Base-by-base conservation (phyloP, 2,797 vertebrate genomes). In the Esox masquinongy region DNA sequence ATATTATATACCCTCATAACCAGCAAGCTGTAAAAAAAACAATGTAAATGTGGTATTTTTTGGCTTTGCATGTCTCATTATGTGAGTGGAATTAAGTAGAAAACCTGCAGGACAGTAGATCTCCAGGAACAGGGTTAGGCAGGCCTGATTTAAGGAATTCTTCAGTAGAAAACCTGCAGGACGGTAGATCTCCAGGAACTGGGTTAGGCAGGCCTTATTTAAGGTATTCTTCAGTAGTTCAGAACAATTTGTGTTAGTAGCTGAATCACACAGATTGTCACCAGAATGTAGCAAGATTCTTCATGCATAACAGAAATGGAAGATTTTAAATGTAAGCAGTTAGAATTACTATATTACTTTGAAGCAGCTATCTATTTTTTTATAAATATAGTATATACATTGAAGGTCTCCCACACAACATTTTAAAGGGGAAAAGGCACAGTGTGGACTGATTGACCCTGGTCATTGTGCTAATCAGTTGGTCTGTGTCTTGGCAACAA, bases 401-500 rank as follows among this genome's bases (percentile, higher is more conserved):
- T 47, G 34, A 34, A 34, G 34, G 36, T 39, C 36, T 39, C 36
- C 9, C 9, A 47, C 43, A 47, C 43, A 47, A 12, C 6, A 8
- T 47, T 11, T 14, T 47, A 47, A 47, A 72, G 34, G 34, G 51
- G n/a, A 22, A 61, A 84, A 92, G 90, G 91, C 91, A 92, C 86
- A 82, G 81, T 81, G 86, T 80, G 86, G 88, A 88, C 84, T 75
- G 82, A 84, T 76, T 76, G 78, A 78, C 85, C 86, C 70, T 31
- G 84, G 82, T 26, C 79, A 72, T 78, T 73, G 72, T 5, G 56
- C 80, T 82, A 73, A 84, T 82, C 83, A 49, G 74, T 80, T 81
- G 83, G 83, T 88, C 84, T 86, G 80, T 84, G 84, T 87, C 87
- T 93, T 94, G 93, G 93, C 93, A 94, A 93, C 88, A 61, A 80